phyloP scores from a whole-genome alignment of 2,888 invertebrate genomes.

The Bombylius discolor region DNA sequence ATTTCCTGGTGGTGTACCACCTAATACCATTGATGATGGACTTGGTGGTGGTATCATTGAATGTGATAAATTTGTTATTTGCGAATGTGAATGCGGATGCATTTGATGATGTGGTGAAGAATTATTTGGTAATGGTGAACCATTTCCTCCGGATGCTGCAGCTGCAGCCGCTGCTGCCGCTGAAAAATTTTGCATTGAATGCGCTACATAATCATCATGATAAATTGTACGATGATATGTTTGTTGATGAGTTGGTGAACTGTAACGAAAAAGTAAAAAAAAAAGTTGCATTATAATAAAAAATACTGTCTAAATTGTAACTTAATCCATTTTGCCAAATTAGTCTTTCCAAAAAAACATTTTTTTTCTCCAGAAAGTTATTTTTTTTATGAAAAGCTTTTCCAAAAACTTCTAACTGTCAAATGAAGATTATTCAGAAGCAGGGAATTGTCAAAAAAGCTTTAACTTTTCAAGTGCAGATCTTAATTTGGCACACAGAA shows the following conservation, averaged over 20 bases:
- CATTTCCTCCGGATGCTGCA: background rate
- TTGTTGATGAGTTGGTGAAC: conserved; percentile 15
- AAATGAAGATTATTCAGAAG: too few species aligned
- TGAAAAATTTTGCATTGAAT: conserved; percentile 12
- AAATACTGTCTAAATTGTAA: too few species aligned
- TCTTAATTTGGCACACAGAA: too few species aligned
- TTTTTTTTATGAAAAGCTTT: too few species aligned
- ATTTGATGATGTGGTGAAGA: conserved; percentile 10
- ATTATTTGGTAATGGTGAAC: conserved; percentile 12
- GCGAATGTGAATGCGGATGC: conserved; percentile 9
- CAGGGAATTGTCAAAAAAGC: too few species aligned
- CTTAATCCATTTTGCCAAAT: too few species aligned
- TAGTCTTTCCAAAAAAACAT: too few species aligned
- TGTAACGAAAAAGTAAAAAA: conserved; percentile 2
- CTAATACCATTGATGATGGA: conserved; percentile 6
- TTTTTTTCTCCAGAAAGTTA: too few species aligned
- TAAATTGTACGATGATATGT: conserved; percentile 12
- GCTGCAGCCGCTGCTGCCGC: background rate
- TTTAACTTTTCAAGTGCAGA: too few species aligned
- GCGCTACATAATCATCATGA: conserved; percentile 12
- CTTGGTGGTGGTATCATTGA: conserved; percentile 14
- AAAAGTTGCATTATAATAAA: too few species aligned
- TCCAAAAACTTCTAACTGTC: too few species aligned
- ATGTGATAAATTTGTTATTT: conserved; percentile 10
- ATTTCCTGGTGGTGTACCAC: conserved; percentile 4